Base-by-base conservation (phyloP, 2,888 invertebrate genomes). In the Tipula unca region DNA sequence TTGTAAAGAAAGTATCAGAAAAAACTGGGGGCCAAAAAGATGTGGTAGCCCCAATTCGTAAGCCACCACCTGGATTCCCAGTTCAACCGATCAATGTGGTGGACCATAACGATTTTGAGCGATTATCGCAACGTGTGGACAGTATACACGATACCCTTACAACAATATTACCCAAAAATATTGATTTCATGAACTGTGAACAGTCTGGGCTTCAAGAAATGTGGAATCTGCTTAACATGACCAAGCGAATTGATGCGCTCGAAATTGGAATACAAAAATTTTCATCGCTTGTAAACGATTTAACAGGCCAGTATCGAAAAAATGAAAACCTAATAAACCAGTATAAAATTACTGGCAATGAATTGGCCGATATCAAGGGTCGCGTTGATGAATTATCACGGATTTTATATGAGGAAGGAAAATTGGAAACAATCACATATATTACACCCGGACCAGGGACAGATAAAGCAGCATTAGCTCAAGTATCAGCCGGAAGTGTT, bases 141-240 rank as follows among this genome's bases (percentile, higher is more conserved):
- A 86, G 85, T 82, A 85, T 87, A 82, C 85, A 87, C 42, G 86
- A 86, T 85, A 29, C 85, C 2, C 14, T 86, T 25, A 83, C 85
- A 13, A 39, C 25, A 25, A 29, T 54, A n/a, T 29, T 87, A 20
- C 86, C 87, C 3, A 29, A 82, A 14, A 86, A 86, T 84, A 29
- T 42, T 0, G 83, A 85, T 8, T 29, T 86, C n/a, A 83, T 87
- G 17, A 84, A 83, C n/a, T 54, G 84, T 20, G 84, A n/a, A 36
- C 36, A 85, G 39, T 82, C 35, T 36, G 86, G 83, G 8, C 90
- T 93, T 29, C 91, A 92, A 14, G 94, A 94, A 86, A 93, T 94
- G 92, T 94, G 94, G 92, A 93, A 93, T 87, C 92, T 93, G 20
- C 89, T 94, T 86, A 93, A 93, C 87, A 91, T 94, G 0, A 92